Percentiles rank a stretch among this genome's conserved stretches.
phyloP scores from a whole-genome alignment of 1,140 invertebrate genomes.

The Cheumatopsyche charites region DNA sequence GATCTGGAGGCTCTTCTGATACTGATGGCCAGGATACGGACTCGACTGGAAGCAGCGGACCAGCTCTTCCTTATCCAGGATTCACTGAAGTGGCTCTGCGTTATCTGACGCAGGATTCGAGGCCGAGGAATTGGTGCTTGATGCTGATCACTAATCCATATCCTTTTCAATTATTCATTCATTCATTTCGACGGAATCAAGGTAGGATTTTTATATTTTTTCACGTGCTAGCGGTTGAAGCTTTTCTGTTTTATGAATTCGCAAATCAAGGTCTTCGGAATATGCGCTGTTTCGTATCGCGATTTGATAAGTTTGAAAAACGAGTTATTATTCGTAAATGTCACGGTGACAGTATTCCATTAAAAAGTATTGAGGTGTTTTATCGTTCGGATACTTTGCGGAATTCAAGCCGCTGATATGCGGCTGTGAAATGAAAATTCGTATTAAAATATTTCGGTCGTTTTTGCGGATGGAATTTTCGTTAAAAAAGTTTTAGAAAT shows the following conservation, averaged over 20 bases:
- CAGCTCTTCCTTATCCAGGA: conserved; percentile 84
- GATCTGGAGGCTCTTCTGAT: conserved; percentile 64
- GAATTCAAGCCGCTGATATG: too few relatives aligned
- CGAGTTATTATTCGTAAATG: too few relatives aligned
- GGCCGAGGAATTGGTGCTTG: conserved; percentile 89
- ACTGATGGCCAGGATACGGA: conserved; percentile 57
- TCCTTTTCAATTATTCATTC: conserved; percentile 77
- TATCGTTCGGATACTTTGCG: too few relatives aligned
- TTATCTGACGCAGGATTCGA: conserved; percentile 85
- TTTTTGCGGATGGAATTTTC: neutral
- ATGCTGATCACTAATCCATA: conserved; percentile 97
- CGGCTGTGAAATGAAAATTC: too few relatives aligned
- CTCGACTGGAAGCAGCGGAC: conserved; percentile 64
- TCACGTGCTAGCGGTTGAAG: too few relatives aligned
- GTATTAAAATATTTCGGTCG: neutral
- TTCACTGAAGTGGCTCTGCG: conserved; percentile 82
- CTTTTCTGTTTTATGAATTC: too few relatives aligned
- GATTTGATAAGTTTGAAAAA: too few relatives aligned
- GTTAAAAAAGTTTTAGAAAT: neutral
- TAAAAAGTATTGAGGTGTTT: too few relatives aligned
- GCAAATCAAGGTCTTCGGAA: too few relatives aligned
- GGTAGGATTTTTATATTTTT: neutral
- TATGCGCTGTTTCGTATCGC: neutral
- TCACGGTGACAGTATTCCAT: too few relatives aligned
- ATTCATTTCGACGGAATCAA: neutral